Evolutionary conservation across 2,113 vertebrate genomes (phyloP), one percentile per base, ranked within the genome.

Genomic region (Danio rerio): DNA sequence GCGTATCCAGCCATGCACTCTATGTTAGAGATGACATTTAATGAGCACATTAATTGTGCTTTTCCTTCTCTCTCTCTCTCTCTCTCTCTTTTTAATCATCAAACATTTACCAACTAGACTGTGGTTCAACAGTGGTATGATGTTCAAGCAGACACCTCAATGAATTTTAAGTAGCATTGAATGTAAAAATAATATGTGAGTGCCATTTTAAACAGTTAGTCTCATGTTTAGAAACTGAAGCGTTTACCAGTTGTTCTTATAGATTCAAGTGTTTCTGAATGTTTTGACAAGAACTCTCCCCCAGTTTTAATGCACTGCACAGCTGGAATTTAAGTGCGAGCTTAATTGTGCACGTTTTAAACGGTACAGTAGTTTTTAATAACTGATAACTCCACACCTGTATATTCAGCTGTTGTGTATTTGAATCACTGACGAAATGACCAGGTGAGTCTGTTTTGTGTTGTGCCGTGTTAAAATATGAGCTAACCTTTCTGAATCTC

Each of bases 11-110:
- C 68, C 76, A 77, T 87, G 87, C 88, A 71, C 95, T 91, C 92
- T 93, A 94, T 85, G 90, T 94, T 92, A 88, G 90, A 83, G 88
- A 93, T 85, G 88, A 89, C 84, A 85, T 91, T 88, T 84, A 71
- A 83, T 63, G 13, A 88, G 94, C 78, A 83, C 92, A 66, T 92
- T 90, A 52, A 78, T 61, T 85, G 86, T 86, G 76, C 43, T 8
- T 45, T 43, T 55, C 50, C 66, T 50, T 59, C 81, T 81, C 63
- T 65, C 43, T 42, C 18, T 9, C 18, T 4, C 31, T 58, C 50
- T 47, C 31, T 42, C 18, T 7, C 52, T 70, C 8, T 47, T 10
- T 62, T 2, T 2, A 8, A 12, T 69, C 53, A 18, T 74, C 18
- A 73, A 63, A 16, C 11, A 71, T 78, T 45, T 7, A 52, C n/a